phyloP scores from a whole-genome alignment of 2,797 vertebrate species.

The Leptoclinus maculatus region DNA sequence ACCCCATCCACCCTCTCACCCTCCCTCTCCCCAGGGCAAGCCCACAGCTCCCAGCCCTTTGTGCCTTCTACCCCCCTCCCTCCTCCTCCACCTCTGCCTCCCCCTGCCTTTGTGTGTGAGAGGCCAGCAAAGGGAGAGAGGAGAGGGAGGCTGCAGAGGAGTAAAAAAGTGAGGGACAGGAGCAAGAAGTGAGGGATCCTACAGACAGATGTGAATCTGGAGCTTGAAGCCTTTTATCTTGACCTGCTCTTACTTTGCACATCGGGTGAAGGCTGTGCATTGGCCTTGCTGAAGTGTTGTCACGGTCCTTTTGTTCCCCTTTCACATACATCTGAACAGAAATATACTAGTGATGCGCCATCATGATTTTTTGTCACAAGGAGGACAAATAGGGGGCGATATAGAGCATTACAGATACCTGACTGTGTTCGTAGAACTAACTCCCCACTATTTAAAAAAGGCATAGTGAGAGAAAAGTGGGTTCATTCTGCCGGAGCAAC shows the following conservation, averaged over 20 bases:
- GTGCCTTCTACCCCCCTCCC: constrained; percentile 55
- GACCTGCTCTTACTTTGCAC: constrained; percentile 14
- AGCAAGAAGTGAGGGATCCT: constrained; percentile 49
- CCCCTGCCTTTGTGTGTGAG: constrained; percentile 76
- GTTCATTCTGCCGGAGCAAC: neutral
- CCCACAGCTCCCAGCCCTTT: constrained; percentile 73
- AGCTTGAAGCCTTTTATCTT: constrained; percentile 29
- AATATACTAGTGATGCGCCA: neutral
- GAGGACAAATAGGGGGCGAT: constrained; percentile 33
- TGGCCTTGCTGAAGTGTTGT: constrained; percentile 2
- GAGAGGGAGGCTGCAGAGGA: constrained; percentile 46
- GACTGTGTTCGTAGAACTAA: neutral
- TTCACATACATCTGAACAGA: neutral
- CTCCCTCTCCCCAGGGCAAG: constrained; percentile 70
- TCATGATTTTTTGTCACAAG: neutral
- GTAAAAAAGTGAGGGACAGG: constrained; percentile 42
- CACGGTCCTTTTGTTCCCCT: neutral
- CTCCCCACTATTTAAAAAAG: neutral
- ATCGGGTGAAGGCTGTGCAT: neutral
- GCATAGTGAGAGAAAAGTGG: neutral
- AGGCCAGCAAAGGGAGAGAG: constrained; percentile 71
- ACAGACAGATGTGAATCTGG: constrained; percentile 46
- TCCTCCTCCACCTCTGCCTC: constrained; percentile 54
- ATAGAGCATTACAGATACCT: constrained; percentile 20
- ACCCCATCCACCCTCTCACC: constrained; percentile 43